Evolutionary conservation across 2,888 invertebrate species (phyloP), one percentile per base, ranked within the genome.

Genomic region (Pterostichus madidus): DNA sequence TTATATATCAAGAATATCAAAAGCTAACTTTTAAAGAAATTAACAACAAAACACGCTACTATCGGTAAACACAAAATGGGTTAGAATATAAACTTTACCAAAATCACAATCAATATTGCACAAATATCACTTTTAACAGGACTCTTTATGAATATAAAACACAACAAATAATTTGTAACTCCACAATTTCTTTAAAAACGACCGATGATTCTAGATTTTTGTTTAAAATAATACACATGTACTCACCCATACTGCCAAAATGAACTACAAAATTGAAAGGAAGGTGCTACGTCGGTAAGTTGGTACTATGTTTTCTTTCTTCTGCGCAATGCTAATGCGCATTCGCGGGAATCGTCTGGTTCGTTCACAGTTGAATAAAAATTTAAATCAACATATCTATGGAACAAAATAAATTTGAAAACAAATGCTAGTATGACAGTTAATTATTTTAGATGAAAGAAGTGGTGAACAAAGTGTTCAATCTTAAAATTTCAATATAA

Each of bases 201-300:
- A 24, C 59, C 56, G 89, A 89, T 89, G 88, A 86, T 85, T 85
- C 31, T 73, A 85, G 89, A 89, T 90, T 88, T 84, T 83, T 46
- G n/a, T 15, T 64, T 85, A 85, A 85, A 84, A 84, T 88, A 86
- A 85, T 86, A 83, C 84, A 84, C 85, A 85, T 87, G 87, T 87
- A 92, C 94, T 93, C 92, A 94, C 94, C 94, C 94, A 94, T 94
- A 91, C 92, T 93, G 89, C 90, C 91, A 92, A 91, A 84, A 85
- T 92, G 92, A 92, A 92, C 91, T 89, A 89, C 92, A 91, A 92
- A 93, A 88, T 87, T 88, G 88, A 90, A 89, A 89, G 89, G 88
- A 87, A 86, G 52, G 17, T 71, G 31, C 46, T 73, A 80, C 11
- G 75, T 81, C 61, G 76, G 39, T 81, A 73, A 71, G 80, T 80